phyloP scores from a whole-genome alignment of 1,140 invertebrate species.

The Ridgeia piscesae region DNA sequence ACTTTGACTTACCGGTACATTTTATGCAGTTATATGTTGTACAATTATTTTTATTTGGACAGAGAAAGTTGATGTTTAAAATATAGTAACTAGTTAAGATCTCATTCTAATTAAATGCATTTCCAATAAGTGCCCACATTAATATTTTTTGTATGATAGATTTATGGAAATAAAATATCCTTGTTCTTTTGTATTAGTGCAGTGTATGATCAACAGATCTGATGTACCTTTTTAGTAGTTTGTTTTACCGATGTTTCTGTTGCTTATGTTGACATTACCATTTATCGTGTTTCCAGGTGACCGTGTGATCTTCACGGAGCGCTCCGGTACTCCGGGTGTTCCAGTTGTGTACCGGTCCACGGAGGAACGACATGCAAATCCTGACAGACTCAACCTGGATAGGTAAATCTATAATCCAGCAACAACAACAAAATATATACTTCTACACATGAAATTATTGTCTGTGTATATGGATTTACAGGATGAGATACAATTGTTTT shows the following conservation, averaged over 20 bases:
- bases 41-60: too few species aligned
- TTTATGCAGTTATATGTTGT: background rate
- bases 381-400: slow-evolving; percentile 56
- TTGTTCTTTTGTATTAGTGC: background rate
- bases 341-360: slow-evolving; percentile 54
- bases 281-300: slow-evolving; percentile 45
- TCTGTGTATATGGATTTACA: background rate
- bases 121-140: background rate
- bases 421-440: background rate
- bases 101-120: background rate
- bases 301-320: slow-evolving; percentile 54
- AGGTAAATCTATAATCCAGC: slow-evolving; percentile 37
- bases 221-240: background rate
- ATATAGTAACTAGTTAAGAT: background rate
- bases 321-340: slow-evolving; percentile 49
- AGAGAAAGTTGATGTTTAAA: background rate
- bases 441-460: background rate
- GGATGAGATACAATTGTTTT: background rate
- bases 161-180: background rate
- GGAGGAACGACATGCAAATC: slow-evolving; percentile 53
- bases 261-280: background rate
- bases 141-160: background rate
- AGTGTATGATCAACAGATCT: background rate
- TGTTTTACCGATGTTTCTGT: background rate
- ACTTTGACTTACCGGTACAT: background rate